A percentile compares a stretch with the other conserved stretches of the same genome.
These are phyloP conservation scores for Palythoa grandiflora DNA, from an alignment of 92 coral and sea anemone species.

Conservation along the genomic window DNA sequence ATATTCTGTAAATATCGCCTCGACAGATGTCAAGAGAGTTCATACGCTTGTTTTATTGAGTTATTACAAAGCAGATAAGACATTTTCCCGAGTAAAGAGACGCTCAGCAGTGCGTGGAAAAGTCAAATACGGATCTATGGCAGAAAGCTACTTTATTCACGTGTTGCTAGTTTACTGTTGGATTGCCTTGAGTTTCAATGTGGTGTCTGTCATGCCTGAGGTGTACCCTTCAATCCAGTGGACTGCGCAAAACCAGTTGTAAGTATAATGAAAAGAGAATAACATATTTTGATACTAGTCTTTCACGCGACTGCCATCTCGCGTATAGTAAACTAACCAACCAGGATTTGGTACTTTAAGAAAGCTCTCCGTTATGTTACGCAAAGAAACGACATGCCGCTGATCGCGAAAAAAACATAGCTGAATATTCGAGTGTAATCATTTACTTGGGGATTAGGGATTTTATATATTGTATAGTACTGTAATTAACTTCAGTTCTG, in stretches of 20 bases:
- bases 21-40: slow-evolving; percentile 55
- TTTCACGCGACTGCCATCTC: background rate
- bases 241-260: slow-evolving; percentile 87
- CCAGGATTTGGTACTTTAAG: background rate
- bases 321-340: background rate
- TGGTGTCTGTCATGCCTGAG: slow-evolving; percentile 56
- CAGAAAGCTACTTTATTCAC: background rate
- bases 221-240: slow-evolving; percentile 82
- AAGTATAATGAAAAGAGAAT: slow-evolving; percentile 57
- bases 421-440: slow-evolving; percentile 2
- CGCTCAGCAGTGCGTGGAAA: background rate
- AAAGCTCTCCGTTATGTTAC: background rate
- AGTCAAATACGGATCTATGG: background rate
- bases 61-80: slow-evolving; percentile 33
- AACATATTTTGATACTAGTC: background rate
- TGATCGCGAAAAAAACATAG: slow-evolving; percentile 13
- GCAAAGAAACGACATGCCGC: background rate
- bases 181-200: slow-evolving; percentile 43
- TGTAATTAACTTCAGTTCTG: slow-evolving; percentile 28
- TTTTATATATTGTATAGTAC: slow-evolving; percentile 20
- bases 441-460: slow-evolving; percentile 35
- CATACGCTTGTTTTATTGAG: slow-evolving; percentile 43
- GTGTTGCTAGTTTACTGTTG: slow-evolving; percentile 1
- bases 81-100: background rate
- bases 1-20: slow-evolving; percentile 25